phyloP scores from a whole-genome alignment of 2,797 vertebrate species.

The Arctocebus calabarensis region DNA sequence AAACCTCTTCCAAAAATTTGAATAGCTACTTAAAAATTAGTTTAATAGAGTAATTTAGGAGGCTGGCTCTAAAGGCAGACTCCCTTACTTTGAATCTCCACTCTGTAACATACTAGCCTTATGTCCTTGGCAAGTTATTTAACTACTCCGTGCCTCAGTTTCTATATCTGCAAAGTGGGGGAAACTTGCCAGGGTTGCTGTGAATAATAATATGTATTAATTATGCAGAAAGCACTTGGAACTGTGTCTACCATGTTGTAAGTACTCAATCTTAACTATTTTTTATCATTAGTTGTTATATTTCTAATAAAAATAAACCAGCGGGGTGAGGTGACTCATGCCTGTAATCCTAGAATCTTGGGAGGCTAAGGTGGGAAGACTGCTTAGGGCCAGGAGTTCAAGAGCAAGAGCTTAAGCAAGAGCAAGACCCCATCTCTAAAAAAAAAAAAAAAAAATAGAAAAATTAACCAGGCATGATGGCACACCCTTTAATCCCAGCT shows the following conservation, averaged over 20 bases:
- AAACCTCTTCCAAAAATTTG: conserved; percentile 37
- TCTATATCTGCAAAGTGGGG: neutral
- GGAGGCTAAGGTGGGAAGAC: neutral
- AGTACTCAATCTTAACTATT: neutral
- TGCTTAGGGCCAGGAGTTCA: neutral
- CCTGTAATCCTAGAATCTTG: neutral
- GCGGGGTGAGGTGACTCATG: neutral
- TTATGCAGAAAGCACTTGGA: conserved; percentile 30
- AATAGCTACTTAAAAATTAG: neutral
- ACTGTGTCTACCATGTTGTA: neutral
- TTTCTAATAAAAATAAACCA: conserved; percentile 25
- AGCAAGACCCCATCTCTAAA: neutral
- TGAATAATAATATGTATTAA: conserved; percentile 23
- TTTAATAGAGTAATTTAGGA: neutral
- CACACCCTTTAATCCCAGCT: neutral
- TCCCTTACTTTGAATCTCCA: neutral
- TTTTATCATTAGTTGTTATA: neutral
- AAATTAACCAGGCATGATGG: neutral
- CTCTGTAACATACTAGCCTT: neutral
- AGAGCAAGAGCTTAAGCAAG: neutral
- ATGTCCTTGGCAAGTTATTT: neutral
- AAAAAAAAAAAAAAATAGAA: neutral
- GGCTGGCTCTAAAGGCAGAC: neutral
- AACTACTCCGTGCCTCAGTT: neutral
- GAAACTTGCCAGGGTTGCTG: neutral